Base-by-base conservation (phyloP, 2,113 vertebrate genomes). In the Nestor notabilis region DNA sequence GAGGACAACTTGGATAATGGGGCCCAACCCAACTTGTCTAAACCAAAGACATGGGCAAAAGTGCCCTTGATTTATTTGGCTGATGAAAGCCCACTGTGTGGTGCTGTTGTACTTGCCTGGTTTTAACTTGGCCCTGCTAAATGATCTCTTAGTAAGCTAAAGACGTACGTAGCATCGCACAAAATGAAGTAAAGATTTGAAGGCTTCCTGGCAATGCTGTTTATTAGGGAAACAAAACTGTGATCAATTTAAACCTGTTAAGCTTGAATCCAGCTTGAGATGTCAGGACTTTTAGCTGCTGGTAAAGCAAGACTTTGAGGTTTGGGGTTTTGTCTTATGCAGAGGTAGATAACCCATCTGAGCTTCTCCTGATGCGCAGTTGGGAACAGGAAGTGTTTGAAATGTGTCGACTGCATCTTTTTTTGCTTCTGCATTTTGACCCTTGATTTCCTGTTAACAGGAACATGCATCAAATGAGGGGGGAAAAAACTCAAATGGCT, bases 291-390 rank as follows among this genome's bases (percentile, higher is more conserved):
- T 72, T 12, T 0, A 24, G 24, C 70, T 95, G 79, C 76, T 87
- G 72, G 10, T 10, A 23, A 49, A 83, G 72, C 46, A 69, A 9
- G 53, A 16, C 4, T 7, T 10, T 74, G 91, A 75, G 77, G 65
- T 83, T 75, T 1, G 17, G 80, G 55, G 81, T 25, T 78, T 63
- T 91, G 72, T 10, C 31, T 71, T 74, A 21, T 9, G 25, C 71
- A 24, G 95, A 49, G 58, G 68, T 44, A 19, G 29, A 18, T 64
- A 17, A 6, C 35, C 61, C 17, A 3, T 60, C 56, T 46, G 71
- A 39, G 24, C 78, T 71, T 14, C 72, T 66, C 7, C 0, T 9
- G 65, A 17, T 2, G 39, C 0, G 0, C 43, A 28, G 12, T 1
- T 39, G 86, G 94, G 80, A 93, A 63, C 10, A 5, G 28, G 82